Evolutionary conservation across 1,140 invertebrate genomes (phyloP), one percentile per base, ranked within the genome.

Genomic region (Sesamia nonagrioides): DNA sequence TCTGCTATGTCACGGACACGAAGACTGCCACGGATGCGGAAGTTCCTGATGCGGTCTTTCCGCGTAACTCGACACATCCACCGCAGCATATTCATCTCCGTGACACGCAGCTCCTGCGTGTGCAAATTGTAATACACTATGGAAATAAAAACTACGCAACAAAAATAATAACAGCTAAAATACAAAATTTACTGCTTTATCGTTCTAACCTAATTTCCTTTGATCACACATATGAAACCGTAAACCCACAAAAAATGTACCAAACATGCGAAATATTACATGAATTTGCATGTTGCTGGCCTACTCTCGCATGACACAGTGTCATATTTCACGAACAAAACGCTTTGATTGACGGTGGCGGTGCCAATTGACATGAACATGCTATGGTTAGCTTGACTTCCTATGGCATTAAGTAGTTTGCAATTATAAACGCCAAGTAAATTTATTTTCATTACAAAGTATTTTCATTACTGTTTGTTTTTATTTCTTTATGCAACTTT

Each of bases 281-380:
- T 50, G 40, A 50, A 75, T 75, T 75, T 17, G 40, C 56, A 48
- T 75, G 54, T 21, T 6, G 37, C 18, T 73, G 35, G 15, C 58
- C 56, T 42, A 63, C 73, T 73, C 54, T 75, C 15, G 73, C 73
- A 75, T 75, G 73, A 61, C 73, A 75, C 58, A 61, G 58, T 75
- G 42, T 35, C 42, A 45, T 75, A 63, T 50, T 75, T 75, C 21
- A 75, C 6, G 21, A 27, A 45, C 21, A 45, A 61, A 60, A 75
- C 18, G 58, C 56, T 42, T 18, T 61, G 73, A 75, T 75, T 75
- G 73, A 50, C 73, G 58, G 58, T 35, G 61, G 21, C 52, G 42
- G 71, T 40, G 52, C 35, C 58, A 75, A 61, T 63, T 63, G 56
- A 63, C 42, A 63, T 50, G 56, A 73, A 50, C 73, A 50, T 61